Evolutionary conservation across 2,888 invertebrate genomes (phyloP), one percentile per base, ranked within the genome.

Genomic region (Orthosia cruda): DNA sequence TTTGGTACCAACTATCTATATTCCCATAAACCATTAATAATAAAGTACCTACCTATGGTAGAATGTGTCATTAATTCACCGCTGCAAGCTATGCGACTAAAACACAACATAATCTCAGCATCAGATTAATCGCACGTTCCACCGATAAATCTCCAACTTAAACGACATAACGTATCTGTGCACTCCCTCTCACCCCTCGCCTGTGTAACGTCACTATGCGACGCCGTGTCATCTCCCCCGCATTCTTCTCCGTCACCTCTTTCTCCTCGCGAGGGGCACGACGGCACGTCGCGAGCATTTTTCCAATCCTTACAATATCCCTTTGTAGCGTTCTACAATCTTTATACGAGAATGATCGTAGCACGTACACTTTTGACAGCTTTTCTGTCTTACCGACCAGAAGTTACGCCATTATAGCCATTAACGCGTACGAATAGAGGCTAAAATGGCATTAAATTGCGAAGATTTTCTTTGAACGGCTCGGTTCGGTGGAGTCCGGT

Each of bases 331-430:
- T 67, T 75, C 81, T 69, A 82, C 83, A 83, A 80, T 83, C 68
- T 82, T 75, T 83, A 83, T 79, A 61, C 55, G 70, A 83, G 75
- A 83, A 69, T 80, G 75, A 82, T 82, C 81, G 80, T 55, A 58
- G 66, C 81, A 82, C 81, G 81, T 82, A 82, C 83, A 66, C 61
- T 82, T 82, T 82, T 82, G 81, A 82, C 81, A 82, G 81, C 81
- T 71, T 83, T 62, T 57, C 83, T 71, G 81, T 83, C 81, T 82
- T 79, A 82, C 81, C 75, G 68, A 83, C 83, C 71, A 83, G 83
- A 82, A 82, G 81, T 82, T 82, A 82, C 83, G 71, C 81, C 66
- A 75, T 82, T 82, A 82, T 83, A 83, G 80, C 75, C 80, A 81
- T 83, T 81, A 83, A 71, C 71, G 81, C 83, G 81, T 71, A 45